These are phyloP conservation scores for Enteromius trimaculatus DNA, from an alignment of 2,797 vertebrate genomes.

Conservation along the genomic window DNA sequence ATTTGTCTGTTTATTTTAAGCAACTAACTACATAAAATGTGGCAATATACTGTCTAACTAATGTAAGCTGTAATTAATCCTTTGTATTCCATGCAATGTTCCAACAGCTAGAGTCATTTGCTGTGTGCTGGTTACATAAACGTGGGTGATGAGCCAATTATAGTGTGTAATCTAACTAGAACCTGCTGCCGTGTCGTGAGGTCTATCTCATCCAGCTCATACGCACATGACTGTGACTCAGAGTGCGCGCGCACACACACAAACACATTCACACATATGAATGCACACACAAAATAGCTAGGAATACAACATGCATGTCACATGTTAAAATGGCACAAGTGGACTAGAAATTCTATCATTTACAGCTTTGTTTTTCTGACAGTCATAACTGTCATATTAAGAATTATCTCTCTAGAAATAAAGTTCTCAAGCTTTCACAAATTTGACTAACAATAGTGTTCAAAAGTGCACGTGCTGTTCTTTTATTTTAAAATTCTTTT, in stretches of 20 bases:
- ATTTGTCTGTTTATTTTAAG: not conserved
- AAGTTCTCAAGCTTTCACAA: not conserved
- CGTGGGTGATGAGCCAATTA: conserved; percentile 34
- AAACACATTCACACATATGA: not conserved
- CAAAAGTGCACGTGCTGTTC: too few relatives aligned
- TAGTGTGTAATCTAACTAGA: conserved; percentile 43
- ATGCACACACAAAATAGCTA: conserved; percentile 3
- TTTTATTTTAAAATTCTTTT: too few relatives aligned
- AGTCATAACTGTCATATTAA: not conserved
- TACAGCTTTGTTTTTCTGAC: not conserved
- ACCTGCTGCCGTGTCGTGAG: conserved; percentile 33
- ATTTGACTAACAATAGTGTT: too few relatives aligned
- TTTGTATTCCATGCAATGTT: not conserved
- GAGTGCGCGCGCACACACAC: not conserved
- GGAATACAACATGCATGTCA: not conserved
- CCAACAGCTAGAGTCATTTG: conserved; percentile 17
- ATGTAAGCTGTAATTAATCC: conserved; percentile 15
- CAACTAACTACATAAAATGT: not conserved
- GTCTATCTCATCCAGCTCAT: conserved; percentile 27
- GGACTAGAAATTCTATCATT: not conserved
- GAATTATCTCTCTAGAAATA: not conserved
- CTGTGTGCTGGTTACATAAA: conserved; percentile 28
- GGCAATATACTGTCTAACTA: not conserved
- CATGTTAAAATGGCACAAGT: conserved; percentile 15
- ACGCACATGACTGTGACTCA: conserved; percentile 35